Conservation (phyloP, 2,888 invertebrate species). For the Gonocerus acuteangulatus region DNA sequence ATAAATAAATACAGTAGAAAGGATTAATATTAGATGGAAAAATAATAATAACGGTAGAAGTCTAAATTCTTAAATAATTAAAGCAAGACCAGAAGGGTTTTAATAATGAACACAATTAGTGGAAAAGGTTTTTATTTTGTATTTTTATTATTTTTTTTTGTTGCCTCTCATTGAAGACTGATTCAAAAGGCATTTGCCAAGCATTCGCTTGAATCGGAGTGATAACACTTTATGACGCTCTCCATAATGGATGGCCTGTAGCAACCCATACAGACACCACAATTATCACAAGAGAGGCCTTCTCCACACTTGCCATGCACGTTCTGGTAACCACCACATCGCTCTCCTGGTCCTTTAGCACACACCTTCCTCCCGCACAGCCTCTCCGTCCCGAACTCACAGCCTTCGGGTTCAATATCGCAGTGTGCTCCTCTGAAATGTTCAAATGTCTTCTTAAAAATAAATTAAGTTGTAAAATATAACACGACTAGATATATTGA, state of each 20-base stretch:
- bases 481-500: too few species aligned
- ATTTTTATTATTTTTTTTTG: background rate
- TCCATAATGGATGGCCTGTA: background rate
- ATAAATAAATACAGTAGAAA: too few species aligned
- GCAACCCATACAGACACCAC: background rate
- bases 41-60: too few species aligned
- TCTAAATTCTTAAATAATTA: too few species aligned
- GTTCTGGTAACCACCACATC: background rate
- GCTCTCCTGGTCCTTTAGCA: conserved; percentile 4
- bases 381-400: background rate
- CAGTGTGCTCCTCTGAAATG: background rate
- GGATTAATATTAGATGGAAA: too few species aligned
- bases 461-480: too few species aligned
- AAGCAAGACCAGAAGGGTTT: too few species aligned
- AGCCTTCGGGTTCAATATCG: background rate
- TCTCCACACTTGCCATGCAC: background rate
- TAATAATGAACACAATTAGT: too few species aligned
- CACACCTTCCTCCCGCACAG: background rate
- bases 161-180: background rate
- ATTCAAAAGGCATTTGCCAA: too few species aligned
- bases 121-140: background rate
- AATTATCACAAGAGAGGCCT: background rate
- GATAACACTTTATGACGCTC: too few species aligned
- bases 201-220: too few species aligned
- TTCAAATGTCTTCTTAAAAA: background rate